Evolutionary conservation across 2,888 invertebrate species (phyloP).

Genomic region (Tetranychus piercei): DNA sequence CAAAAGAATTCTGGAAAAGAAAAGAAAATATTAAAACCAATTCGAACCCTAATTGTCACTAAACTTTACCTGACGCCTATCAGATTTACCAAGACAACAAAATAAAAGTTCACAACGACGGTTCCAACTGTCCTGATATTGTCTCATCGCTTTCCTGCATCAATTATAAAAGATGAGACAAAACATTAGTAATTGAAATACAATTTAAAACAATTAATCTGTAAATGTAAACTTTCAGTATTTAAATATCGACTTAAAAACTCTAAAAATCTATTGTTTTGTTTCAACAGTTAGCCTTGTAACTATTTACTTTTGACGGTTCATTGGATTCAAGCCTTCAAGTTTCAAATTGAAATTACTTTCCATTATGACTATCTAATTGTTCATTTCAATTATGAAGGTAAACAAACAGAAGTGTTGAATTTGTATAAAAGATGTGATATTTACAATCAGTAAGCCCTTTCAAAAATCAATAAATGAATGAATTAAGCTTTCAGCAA

Average conservation of each 20-base stretch:
- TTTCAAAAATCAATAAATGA: too few species aligned
- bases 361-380: too few species aligned
- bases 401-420: too few species aligned
- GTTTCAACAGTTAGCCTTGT: too few species aligned
- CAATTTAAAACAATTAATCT: neutral
- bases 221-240: neutral
- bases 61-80: slow-evolving; percentile 45
- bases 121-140: slow-evolving; percentile 74
- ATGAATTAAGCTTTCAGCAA: too few species aligned
- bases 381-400: too few species aligned
- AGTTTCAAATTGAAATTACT: too few species aligned
- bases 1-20: slow-evolving; percentile 50
- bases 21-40: neutral
- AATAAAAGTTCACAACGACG: slow-evolving; percentile 58
- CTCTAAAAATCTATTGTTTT: too few species aligned
- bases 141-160: slow-evolving; percentile 58
- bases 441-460: too few species aligned
- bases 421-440: too few species aligned
- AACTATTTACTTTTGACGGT: too few species aligned
- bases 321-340: too few species aligned
- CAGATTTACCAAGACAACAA: slow-evolving; percentile 57
- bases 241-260: neutral
- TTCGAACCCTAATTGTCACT: neutral
- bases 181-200: neutral
- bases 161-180: slow-evolving; percentile 23